Percentiles rank a stretch among this genome's conserved stretches.
These are phyloP conservation scores for Centropyge bicolor DNA, from an alignment of 2,797 vertebrate genomes.

Conservation along the genomic window DNA sequence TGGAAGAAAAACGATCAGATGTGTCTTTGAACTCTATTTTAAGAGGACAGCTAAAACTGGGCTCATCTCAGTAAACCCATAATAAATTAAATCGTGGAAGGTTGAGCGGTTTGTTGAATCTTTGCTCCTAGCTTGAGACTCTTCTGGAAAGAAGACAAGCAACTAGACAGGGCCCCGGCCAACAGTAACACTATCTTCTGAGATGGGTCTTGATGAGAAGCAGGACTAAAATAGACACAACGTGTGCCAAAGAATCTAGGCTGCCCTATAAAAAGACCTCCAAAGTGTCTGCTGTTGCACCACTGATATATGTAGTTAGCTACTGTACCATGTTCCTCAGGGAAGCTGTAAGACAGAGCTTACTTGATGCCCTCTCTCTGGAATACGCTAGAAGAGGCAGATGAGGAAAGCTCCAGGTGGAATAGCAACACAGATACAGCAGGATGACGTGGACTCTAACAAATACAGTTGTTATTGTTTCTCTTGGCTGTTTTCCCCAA, in stretches of 20 bases:
- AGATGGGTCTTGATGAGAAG: constrained; percentile 64
- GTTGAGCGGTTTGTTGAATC: constrained; percentile 3
- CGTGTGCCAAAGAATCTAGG: constrained; percentile 77
- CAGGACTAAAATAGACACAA: constrained; percentile 75
- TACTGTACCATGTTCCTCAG: constrained; percentile 52
- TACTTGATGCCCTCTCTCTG: constrained; percentile 15
- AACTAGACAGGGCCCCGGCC: constrained; percentile 22
- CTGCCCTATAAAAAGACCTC: constrained; percentile 84
- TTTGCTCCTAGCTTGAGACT: constrained; percentile 22
- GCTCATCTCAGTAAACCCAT: not conserved
- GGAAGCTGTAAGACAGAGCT: constrained; percentile 42
- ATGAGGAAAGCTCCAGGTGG: constrained; percentile 6
- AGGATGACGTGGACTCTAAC: not conserved
- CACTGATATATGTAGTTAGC: constrained; percentile 53
- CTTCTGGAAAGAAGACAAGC: constrained; percentile 51
- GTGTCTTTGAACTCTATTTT: not conserved
- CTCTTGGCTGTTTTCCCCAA: not conserved
- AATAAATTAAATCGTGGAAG: constrained; percentile 14
- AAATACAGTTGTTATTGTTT: constrained; percentile 5
- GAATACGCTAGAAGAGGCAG: constrained; percentile 26
- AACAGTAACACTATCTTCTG: constrained; percentile 78
- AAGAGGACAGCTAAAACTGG: not conserved
- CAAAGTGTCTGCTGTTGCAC: constrained; percentile 64
- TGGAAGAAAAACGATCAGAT: not conserved
- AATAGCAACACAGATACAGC: constrained; percentile 7